Conservation (phyloP, 1,140 invertebrate genomes). For the Sminthurinus signatus region DNA sequence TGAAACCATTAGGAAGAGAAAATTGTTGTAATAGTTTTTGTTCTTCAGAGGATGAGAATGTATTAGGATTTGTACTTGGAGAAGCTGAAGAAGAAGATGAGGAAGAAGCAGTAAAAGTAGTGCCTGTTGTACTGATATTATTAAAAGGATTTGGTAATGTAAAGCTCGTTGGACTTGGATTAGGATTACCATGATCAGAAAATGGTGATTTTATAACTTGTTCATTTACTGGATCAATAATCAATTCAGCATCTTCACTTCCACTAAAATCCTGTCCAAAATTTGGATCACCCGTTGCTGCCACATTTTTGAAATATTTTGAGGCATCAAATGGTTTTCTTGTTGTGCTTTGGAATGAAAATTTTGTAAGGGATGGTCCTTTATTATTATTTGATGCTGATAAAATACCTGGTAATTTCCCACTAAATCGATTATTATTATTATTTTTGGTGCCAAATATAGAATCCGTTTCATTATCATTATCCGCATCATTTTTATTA, state of each 20-base stretch:
- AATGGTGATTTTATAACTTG: slow-evolving; percentile 32
- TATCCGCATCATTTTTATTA: too few relatives aligned
- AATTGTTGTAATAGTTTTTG: not conserved
- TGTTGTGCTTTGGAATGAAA: slow-evolving; percentile 5
- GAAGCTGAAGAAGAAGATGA: not conserved
- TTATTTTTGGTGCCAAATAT: too few relatives aligned
- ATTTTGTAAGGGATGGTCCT: not conserved
- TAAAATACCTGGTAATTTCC: not conserved
- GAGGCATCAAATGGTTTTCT: slow-evolving; percentile 11
- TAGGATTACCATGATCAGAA: slow-evolving; percentile 3
- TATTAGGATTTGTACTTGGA: not conserved
- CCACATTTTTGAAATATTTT: slow-evolving; percentile 21
- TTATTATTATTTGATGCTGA: not conserved
- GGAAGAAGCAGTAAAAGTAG: not conserved
- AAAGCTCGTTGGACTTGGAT: not conserved
- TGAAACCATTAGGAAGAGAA: slow-evolving; percentile 5
- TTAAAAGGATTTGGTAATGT: not conserved
- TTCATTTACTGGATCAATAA: slow-evolving; percentile 33
- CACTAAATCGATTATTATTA: slow-evolving; percentile 17
- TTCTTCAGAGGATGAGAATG: not conserved
- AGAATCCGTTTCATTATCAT: too few relatives aligned
- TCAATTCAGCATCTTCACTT: slow-evolving; percentile 45
- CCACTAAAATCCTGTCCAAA: slow-evolving; percentile 65
- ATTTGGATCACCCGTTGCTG: not conserved
- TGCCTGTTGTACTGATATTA: not conserved